A percentile compares a stretch with the other conserved stretches of the same genome.
Conservation (phyloP, 2,113 vertebrate species). For the Erythrolamprus reginae region DNA sequence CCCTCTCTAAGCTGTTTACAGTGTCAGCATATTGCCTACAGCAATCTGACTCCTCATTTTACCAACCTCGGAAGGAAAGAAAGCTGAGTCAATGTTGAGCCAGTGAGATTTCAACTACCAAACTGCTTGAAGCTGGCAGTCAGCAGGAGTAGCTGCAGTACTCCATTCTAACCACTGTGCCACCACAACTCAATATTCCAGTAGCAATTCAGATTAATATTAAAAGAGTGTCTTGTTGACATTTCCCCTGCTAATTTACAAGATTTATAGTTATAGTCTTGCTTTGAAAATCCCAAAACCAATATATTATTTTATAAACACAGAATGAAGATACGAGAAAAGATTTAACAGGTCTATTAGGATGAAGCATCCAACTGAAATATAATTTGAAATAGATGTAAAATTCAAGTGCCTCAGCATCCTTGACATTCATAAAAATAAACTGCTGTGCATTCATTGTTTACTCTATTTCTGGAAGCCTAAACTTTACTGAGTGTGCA, state of each 20-base stretch:
- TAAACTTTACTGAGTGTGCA: slow-evolving; percentile 29
- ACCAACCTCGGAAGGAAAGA: too few relatives aligned
- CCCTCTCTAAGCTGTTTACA: too few relatives aligned
- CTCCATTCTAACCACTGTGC: too few relatives aligned
- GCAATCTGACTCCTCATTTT: too few relatives aligned
- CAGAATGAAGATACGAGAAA: slow-evolving; percentile 54
- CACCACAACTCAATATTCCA: slow-evolving; percentile 36
- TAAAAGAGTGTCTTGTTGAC: slow-evolving; percentile 57
- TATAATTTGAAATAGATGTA: slow-evolving; percentile 54
- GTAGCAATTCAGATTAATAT: slow-evolving; percentile 49
- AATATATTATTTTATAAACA: slow-evolving; percentile 55
- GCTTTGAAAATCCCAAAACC: slow-evolving; percentile 53
- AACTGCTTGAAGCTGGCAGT: too few relatives aligned
- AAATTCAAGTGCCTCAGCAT: slow-evolving; percentile 57
- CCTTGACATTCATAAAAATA: slow-evolving; percentile 64
- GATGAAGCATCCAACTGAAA: slow-evolving; percentile 60
- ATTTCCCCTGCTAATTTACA: slow-evolving; percentile 59
- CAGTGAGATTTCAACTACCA: too few relatives aligned
- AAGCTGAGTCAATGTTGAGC: too few relatives aligned
- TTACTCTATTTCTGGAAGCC: slow-evolving; percentile 54
- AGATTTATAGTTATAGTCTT: slow-evolving; percentile 63
- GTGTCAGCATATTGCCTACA: too few relatives aligned
- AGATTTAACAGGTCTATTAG: slow-evolving; percentile 59
- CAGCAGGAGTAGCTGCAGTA: too few relatives aligned
- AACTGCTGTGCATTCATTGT: slow-evolving; percentile 57